Percentiles rank a stretch among this genome's conserved stretches.
phyloP scores from a whole-genome alignment of 2,113 vertebrate species.

The Pelvicachromis taeniatus region DNA sequence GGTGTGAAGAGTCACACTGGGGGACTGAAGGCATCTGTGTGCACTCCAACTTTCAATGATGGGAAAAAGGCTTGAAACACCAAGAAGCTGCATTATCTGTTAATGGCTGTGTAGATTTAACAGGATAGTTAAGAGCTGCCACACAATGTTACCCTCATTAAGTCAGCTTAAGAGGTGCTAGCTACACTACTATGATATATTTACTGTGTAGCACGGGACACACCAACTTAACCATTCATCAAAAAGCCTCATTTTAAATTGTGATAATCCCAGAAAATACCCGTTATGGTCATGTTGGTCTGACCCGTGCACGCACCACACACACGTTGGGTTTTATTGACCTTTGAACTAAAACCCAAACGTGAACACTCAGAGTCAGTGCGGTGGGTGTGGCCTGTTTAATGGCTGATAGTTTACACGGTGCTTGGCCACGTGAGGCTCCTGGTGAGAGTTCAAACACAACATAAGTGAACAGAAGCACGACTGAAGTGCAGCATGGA shows the following conservation, averaged over 20 bases:
- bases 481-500: not conserved
- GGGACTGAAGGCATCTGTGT: accelerated
- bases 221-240: too few relatives aligned
- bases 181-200: accelerated
- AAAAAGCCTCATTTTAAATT: too few relatives aligned
- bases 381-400: accelerated
- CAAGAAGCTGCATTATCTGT: not conserved
- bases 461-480: not conserved
- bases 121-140: accelerated
- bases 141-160: not conserved
- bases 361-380: accelerated
- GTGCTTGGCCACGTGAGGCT: not conserved
- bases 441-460: not conserved
- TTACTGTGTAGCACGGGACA: not conserved
- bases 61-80: accelerated
- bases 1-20: accelerated
- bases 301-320: too few relatives aligned
- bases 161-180: accelerated
- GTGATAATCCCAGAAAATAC: too few relatives aligned
- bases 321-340: not conserved
- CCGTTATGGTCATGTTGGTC: too few relatives aligned
- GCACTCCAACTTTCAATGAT: accelerated
- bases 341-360: not conserved
- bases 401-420: not conserved
- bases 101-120: not conserved